Evolutionary conservation across 2,888 invertebrate genomes (phyloP), one percentile per base, ranked within the genome.

Genomic region (Baronia brevicornis): DNA sequence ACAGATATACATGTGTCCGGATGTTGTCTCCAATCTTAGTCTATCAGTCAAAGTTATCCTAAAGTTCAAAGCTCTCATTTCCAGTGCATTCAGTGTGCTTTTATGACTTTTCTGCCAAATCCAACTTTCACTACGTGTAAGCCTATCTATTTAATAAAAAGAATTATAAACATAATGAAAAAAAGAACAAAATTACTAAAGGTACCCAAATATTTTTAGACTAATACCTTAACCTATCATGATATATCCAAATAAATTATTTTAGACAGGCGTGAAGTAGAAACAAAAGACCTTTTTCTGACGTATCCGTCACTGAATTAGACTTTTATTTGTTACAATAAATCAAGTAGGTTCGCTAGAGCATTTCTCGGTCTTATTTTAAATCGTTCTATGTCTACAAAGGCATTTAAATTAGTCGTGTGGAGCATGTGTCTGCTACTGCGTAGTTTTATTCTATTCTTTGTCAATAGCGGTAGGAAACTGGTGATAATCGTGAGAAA

Each of bases 401-500:
- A 57, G 49, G 41, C 44, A 55, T 61, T 50, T 36, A 50, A 51
- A 52, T 53, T 44, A 51, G 43, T 41, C 26, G 28, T 31, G 37
- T 36, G 14, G n/a, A 30, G 33, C 31, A 33, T 33, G 15, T 24
- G 28, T 22, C 28, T 39, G 19, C 36, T 27, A 28, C 28, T 37
- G 36, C 36, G 42, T 42, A 36, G 37, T 46, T 48, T 51, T 54
- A 46, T 51, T 47, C 41, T 34, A 26, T 37, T 19, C 14, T 32
- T 18, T n/a, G 54, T 57, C 60, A 58, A 54, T 53, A 51, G 48
- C 48, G 48, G 32, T 31, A 36, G 33, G 24, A 29, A 19, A 30
- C n/a, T n/a, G n/a, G n/a, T n/a, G n/a, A 24, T 31, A 32, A 36
- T 58, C 60, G 60, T 60, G 60, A 41, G 44, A 45, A 41, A 48